A percentile compares a stretch with the other conserved stretches of the same genome.
phyloP scores from a whole-genome alignment of 2,113 vertebrate genomes.

The Plectropomus leopardus region DNA sequence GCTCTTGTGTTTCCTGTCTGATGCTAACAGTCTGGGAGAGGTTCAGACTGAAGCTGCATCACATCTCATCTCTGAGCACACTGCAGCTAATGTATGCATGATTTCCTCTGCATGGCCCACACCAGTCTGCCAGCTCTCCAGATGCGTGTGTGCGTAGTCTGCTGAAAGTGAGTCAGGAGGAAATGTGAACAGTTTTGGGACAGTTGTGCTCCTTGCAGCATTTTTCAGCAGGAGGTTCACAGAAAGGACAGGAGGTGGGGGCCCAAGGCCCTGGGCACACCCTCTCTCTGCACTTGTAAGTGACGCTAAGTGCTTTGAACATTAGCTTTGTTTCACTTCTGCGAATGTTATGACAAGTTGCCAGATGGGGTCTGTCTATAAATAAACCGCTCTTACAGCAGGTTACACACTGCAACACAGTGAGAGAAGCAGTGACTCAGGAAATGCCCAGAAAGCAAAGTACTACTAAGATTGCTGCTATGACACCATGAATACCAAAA shows the following conservation, averaged over 20 bases:
- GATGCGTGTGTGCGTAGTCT: slow-evolving; percentile 7
- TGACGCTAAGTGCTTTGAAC: slow-evolving; percentile 68
- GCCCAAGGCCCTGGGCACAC: slow-evolving; percentile 14
- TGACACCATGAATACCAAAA: too few species aligned
- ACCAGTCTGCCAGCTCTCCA: background rate
- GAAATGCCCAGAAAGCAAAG: too few species aligned
- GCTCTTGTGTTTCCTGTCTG: slow-evolving; percentile 29
- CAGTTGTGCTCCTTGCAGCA: slow-evolving; percentile 23
- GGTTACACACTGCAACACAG: too few species aligned
- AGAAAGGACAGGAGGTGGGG: slow-evolving; percentile 53
- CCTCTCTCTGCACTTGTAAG: slow-evolving; percentile 58
- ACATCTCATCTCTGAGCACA: slow-evolving; percentile 24
- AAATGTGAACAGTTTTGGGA: slow-evolving; percentile 31
- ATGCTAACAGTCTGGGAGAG: slow-evolving; percentile 23
- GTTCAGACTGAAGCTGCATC: slow-evolving; percentile 13
- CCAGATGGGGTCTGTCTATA: slow-evolving; percentile 69
- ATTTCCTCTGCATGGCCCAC: too few species aligned
- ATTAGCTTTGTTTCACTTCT: slow-evolving; percentile 68
- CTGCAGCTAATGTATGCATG: slow-evolving; percentile 40
- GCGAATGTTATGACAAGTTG: slow-evolving; percentile 65
- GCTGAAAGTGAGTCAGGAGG: slow-evolving; percentile 35
- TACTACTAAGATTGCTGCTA: too few species aligned
- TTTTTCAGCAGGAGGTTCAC: slow-evolving; percentile 60
- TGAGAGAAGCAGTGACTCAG: too few species aligned
- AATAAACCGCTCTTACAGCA: slow-evolving; percentile 55